These are phyloP conservation scores for Prionace glauca DNA, from an alignment of 2,797 vertebrate species.

Conservation along the genomic window DNA sequence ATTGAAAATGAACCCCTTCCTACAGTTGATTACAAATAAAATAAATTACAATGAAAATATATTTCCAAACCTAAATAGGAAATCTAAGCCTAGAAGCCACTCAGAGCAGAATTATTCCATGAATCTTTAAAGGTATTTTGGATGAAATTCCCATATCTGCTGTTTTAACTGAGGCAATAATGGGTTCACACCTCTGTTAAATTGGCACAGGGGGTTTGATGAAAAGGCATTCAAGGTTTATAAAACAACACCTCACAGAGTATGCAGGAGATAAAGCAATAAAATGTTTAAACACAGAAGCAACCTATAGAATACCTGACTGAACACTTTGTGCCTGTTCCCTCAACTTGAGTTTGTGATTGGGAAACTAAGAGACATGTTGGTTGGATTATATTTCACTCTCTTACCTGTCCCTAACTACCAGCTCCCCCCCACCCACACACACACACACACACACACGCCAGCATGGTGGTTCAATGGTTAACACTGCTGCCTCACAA, in stretches of 20 bases:
- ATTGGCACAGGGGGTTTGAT: not conserved
- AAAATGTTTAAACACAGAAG: not conserved
- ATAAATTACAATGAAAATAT: not conserved
- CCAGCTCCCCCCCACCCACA: no score
- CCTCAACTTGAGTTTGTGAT: not conserved
- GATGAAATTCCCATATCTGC: not conserved
- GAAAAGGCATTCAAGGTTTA: not conserved
- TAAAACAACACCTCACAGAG: not conserved
- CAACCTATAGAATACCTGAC: not conserved
- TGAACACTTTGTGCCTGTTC: not conserved
- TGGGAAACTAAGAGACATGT: not conserved
- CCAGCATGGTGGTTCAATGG: no score
- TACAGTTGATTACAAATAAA: not conserved
- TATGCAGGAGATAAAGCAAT: not conserved
- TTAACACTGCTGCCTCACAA: no score
- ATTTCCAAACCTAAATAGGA: not conserved
- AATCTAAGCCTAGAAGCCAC: not conserved
- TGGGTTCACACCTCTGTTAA: not conserved
- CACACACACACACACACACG: no score
- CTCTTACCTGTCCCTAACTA: not conserved
- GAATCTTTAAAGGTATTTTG: not conserved
- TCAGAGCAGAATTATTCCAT: not conserved
- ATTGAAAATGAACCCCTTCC: not conserved
- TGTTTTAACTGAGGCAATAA: not conserved
- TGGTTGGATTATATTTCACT: not conserved